These are phyloP conservation scores for Eubasilissa splendida DNA, from an alignment of 2,888 invertebrate species.

Conservation along the genomic window DNA sequence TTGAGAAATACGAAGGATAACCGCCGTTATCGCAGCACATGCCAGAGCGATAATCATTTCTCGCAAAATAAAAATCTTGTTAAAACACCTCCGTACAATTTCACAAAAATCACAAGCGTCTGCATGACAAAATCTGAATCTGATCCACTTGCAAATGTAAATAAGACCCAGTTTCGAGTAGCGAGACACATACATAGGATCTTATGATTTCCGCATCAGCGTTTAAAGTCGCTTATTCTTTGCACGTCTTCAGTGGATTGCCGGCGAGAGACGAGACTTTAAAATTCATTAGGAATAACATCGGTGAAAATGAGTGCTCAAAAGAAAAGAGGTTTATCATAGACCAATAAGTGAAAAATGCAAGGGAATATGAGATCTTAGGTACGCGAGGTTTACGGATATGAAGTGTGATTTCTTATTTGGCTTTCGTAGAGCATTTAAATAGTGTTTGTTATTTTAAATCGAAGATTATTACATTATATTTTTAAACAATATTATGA, in stretches of 20 bases:
- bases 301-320: conserved; percentile 46
- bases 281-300: conserved; percentile 59
- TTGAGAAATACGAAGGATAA: not conserved
- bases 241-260: conserved; percentile 57
- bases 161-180: conserved; percentile 2
- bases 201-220: not conserved
- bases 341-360: conserved; percentile 32
- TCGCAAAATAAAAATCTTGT: conserved; percentile 9
- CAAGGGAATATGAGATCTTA: conserved; percentile 39
- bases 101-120: not conserved
- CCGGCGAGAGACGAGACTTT: conserved; percentile 57
- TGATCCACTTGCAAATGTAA: not conserved
- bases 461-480: too few relatives aligned
- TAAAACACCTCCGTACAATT: not conserved
- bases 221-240: conserved; percentile 54
- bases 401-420: too few relatives aligned
- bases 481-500: too few relatives aligned
- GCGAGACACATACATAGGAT: not conserved
- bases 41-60: not conserved
- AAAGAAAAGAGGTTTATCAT: conserved; percentile 41
- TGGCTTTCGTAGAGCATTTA: too few relatives aligned
- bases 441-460: too few relatives aligned
- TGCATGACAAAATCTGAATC: not conserved
- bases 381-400: not conserved
- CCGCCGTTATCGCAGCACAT: conserved; percentile 4